These are phyloP conservation scores for Thecophora atra DNA, from an alignment of 2,888 invertebrate genomes.

Conservation along the genomic window DNA sequence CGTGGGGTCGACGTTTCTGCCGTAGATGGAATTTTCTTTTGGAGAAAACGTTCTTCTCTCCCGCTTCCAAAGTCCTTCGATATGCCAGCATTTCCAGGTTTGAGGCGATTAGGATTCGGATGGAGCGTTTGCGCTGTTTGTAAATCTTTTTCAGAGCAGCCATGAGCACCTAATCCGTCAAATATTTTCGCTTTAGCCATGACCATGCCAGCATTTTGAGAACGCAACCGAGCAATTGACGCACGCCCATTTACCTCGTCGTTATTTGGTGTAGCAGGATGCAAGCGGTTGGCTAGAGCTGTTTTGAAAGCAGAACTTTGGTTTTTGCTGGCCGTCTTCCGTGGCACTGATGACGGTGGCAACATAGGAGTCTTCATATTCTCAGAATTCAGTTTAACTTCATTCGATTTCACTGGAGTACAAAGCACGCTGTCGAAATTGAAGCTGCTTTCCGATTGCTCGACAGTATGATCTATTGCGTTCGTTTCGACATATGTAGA, in stretches of 20 bases:
- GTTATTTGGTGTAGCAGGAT: conserved; percentile 40
- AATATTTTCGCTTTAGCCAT: conserved; percentile 81
- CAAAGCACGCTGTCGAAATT: conserved; percentile 10
- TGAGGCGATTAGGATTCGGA: neutral
- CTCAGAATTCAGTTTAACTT: neutral
- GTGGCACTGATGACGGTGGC: conserved; percentile 49
- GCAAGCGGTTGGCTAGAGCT: conserved; percentile 31
- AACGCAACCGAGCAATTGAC: conserved; percentile 76
- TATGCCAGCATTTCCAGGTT: neutral
- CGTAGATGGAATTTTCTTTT: neutral
- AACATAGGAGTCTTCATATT: conserved; percentile 51
- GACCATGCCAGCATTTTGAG: conserved; percentile 83
- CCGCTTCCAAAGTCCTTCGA: neutral
- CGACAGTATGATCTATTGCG: neutral
- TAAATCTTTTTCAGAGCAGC: conserved; percentile 32
- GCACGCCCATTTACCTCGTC: conserved; percentile 71
- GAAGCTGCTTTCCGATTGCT: neutral
- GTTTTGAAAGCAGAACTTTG: conserved; percentile 6
- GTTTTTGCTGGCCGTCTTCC: conserved; percentile 49
- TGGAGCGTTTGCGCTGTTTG: neutral
- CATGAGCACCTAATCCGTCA: conserved; percentile 67
- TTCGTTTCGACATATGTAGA: neutral
- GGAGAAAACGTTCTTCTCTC: neutral
- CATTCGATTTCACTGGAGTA: conserved; percentile 30
- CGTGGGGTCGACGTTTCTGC: conserved; percentile 33